phyloP scores from a whole-genome alignment of 2,888 invertebrate genomes.

The Tanypteryx hageni region DNA sequence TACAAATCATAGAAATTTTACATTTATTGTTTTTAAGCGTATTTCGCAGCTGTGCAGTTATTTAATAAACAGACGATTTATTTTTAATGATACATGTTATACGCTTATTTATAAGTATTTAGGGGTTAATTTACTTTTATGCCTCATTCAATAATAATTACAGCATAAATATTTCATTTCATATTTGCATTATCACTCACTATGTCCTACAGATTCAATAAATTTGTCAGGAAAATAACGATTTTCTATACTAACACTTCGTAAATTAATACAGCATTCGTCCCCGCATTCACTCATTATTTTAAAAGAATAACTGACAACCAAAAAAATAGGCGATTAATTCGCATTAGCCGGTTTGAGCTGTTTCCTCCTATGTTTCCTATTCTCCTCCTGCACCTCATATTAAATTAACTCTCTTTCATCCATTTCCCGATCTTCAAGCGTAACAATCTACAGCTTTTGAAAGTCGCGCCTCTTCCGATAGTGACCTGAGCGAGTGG shows the following conservation, averaged over 20 bases:
- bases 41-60: too few species aligned
- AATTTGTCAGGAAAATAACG: too few species aligned
- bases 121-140: too few species aligned
- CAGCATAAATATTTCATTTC: too few species aligned
- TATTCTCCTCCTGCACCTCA: background rate
- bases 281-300: background rate
- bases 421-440: background rate
- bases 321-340: background rate
- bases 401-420: slow-evolving; percentile 19
- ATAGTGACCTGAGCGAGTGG: background rate
- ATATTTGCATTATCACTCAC: too few species aligned
- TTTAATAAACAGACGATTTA: too few species aligned
- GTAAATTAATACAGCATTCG: background rate
- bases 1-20: too few species aligned
- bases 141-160: too few species aligned
- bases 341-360: background rate
- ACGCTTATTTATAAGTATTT: too few species aligned
- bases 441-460: background rate
- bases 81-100: too few species aligned
- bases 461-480: background rate
- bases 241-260: background rate
- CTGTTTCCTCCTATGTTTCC: background rate
- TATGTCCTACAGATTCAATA: too few species aligned
- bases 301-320: background rate
- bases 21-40: too few species aligned